Base-by-base conservation (phyloP, 2,113 vertebrate species). In the Osmerus mordax region DNA sequence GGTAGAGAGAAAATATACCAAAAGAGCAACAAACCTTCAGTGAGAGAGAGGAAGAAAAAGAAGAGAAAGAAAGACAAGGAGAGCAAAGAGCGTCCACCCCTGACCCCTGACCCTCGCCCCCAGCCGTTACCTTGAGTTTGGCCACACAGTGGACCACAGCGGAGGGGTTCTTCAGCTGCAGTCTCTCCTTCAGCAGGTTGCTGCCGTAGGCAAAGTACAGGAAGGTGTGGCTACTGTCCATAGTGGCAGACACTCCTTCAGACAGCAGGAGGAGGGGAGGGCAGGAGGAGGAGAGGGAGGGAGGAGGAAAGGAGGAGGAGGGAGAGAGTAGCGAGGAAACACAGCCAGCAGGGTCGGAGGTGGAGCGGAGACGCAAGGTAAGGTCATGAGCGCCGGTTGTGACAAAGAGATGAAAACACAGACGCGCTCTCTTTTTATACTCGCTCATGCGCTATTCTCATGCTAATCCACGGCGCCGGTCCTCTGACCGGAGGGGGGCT, bases 131-230 rank as follows among this genome's bases (percentile, higher is more conserved):
- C 89, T 89, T 86, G 12, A 92, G 86, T 19, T 69, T 72, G 66
- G 87, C 89, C 47, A 90, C 82, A 51, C 89, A 86, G 76, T 90
- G 77, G 0, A 91, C 60, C 0, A 56, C 75, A 0, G 91, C 91
- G 14, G 91, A 92, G 0, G 89, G 91, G 47, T 92, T 92, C 65
- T 83, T 86, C 16, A 92, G 82, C 56, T 85, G 90, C 3, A 92
- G 87, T 5, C 90, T 78, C 78, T 91, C 90, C 81, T 91, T 91
- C 71, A 92, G 81, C 1, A 92, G 81, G 77, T 91, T 91, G 69
- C 90, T 92, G 16, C 90, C 90, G 3, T 91, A 91, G 54, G 90
- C 90, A 69, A 92, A 92, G 77, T 91, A 91, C 54, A 91, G 80
- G 78, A 92, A 91, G 18, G 85, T 90, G 58, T 72, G 66, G 16